These are phyloP conservation scores for Gracilinanus agilis DNA, from an alignment of 2,113 vertebrate species.

Conservation along the genomic window DNA sequence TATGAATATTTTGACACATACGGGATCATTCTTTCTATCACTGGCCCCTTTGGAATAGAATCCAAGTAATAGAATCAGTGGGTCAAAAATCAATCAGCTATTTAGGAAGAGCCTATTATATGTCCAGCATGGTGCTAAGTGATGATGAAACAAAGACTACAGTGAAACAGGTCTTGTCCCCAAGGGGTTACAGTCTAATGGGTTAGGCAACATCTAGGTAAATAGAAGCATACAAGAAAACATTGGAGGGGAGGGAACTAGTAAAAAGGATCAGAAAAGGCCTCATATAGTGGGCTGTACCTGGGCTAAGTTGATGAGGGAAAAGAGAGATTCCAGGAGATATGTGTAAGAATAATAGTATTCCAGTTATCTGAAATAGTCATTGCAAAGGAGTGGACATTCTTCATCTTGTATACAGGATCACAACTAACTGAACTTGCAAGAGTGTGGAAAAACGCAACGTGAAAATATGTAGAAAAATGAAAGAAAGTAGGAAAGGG, in stretches of 20 bases:
- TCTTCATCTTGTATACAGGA: not conserved
- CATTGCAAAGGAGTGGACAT: not conserved
- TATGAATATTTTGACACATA: not conserved
- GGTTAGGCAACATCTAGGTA: not conserved
- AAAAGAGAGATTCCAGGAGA: not conserved
- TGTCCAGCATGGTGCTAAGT: not conserved
- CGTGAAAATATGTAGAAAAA: not conserved
- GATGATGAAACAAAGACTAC: not conserved
- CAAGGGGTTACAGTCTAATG: not conserved
- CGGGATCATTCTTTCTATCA: not conserved
- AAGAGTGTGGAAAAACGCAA: not conserved
- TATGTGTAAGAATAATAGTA: not conserved
- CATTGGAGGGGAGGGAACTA: not conserved
- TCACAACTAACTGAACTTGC: not conserved
- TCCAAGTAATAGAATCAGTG: not conserved
- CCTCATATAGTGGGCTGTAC: not conserved
- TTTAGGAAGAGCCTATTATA: not conserved
- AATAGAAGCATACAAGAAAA: not conserved
- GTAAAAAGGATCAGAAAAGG: not conserved
- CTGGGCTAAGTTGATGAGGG: not conserved
- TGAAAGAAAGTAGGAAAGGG: not conserved
- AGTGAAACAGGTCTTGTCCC: not conserved
- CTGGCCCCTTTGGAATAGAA: not conserved
- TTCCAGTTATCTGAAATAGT: not conserved
- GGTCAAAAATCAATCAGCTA: not conserved